Evolutionary conservation across 2,113 vertebrate genomes (phyloP).

Genomic region (Lethenteron camtschaticum): DNA sequence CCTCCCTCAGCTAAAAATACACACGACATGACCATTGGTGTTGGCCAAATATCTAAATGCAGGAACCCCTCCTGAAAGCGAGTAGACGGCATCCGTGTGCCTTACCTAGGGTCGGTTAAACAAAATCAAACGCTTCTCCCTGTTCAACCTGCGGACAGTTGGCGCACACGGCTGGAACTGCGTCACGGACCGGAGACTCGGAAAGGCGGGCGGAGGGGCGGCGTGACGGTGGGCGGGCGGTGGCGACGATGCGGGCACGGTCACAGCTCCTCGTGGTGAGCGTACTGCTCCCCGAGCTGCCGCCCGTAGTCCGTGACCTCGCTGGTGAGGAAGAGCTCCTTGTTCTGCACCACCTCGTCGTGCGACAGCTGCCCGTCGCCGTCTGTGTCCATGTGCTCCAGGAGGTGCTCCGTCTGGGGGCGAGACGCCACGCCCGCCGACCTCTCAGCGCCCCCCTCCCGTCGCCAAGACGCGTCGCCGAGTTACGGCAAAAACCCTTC

Average conservation of each 20-base stretch:
- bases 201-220: too few relatives aligned
- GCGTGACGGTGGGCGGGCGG: too few relatives aligned
- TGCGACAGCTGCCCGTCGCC: conserved; percentile 46
- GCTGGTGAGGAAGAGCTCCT: conserved; percentile 68
- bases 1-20: too few relatives aligned
- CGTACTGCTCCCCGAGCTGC: conserved; percentile 37
- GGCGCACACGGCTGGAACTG: too few relatives aligned
- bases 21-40: too few relatives aligned
- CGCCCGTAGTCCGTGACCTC: conserved; percentile 89
- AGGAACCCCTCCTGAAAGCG: too few relatives aligned
- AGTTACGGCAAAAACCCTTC: not conserved
- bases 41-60: too few relatives aligned
- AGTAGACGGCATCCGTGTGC: too few relatives aligned
- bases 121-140: too few relatives aligned
- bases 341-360: conserved; percentile 53
- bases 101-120: too few relatives aligned
- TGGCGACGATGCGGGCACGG: conserved; percentile 11
- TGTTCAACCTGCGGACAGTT: too few relatives aligned
- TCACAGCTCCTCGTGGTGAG: conserved; percentile 43
- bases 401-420: conserved; percentile 52
- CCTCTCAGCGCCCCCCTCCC: not conserved
- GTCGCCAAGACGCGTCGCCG: not conserved
- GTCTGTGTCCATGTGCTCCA: conserved; percentile 71
- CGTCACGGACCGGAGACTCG: too few relatives aligned
- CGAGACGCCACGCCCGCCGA: not conserved